Evolutionary conservation across 2,888 invertebrate genomes (phyloP).

Genomic region (Sisyra nigra): DNA sequence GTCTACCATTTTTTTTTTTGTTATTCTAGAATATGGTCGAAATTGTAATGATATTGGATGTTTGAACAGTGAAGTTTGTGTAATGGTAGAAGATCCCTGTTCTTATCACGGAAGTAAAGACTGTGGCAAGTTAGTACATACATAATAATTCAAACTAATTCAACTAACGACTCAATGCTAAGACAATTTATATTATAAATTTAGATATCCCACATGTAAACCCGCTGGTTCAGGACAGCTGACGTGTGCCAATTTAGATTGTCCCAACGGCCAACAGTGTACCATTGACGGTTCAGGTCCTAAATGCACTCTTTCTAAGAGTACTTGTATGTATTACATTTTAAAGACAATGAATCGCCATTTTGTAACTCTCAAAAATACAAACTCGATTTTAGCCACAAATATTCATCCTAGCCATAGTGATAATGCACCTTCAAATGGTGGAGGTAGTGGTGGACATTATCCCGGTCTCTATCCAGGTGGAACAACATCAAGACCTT

Average conservation of each 20-base stretch:
- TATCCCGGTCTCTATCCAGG: conserved; percentile 7
- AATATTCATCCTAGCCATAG: conserved; percentile 7
- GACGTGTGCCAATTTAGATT: conserved; percentile 23
- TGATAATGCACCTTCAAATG: conserved; percentile 12
- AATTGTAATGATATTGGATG: conserved; percentile 67
- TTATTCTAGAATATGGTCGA: conserved; percentile 56
- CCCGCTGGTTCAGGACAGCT: conserved; percentile 9
- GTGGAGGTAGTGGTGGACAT: conserved; percentile 1
- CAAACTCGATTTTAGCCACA: conserved; percentile 6
- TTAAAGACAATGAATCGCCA: not conserved
- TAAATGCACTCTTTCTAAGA: conserved; percentile 23
- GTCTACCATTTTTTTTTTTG: not conserved
- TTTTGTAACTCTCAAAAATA: not conserved
- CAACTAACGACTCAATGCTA: no score
- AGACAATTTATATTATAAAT: no score
- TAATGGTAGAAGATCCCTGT: conserved; percentile 56
- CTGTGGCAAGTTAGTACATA: conserved; percentile 25
- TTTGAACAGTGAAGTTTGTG: conserved; percentile 50
- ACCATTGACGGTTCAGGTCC: conserved; percentile 23
- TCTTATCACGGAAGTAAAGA: conserved; percentile 35
- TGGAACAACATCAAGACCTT: conserved; percentile 7
- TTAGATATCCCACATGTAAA: conserved; percentile 27
- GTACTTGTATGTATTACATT: conserved; percentile 11
- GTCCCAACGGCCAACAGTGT: conserved; percentile 26
- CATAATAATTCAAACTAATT: conserved; percentile 4